A percentile compares a stretch with the other conserved stretches of the same genome.
Conservation (phyloP, 2,113 vertebrate genomes). For the Tupaia chinensis region DNA sequence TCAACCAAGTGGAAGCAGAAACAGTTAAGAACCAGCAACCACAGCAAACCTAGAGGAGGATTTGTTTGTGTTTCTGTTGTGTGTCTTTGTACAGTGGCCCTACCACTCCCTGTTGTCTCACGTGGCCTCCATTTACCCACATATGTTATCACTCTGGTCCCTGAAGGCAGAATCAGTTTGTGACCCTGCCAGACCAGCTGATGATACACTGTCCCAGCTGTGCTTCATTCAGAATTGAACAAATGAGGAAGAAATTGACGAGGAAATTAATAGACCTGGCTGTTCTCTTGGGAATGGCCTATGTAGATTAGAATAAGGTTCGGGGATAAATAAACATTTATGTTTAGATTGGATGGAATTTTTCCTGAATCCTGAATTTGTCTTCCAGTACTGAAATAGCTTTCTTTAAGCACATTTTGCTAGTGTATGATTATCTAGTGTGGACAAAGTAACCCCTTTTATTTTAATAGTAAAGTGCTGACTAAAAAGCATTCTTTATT, state of each 20-base stretch:
- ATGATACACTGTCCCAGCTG: background rate
- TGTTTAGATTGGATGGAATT: background rate
- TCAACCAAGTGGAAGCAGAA: background rate
- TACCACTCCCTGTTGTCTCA: background rate
- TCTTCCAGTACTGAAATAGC: background rate
- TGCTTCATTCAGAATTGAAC: slow-evolving; percentile 47
- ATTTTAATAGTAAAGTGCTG: slow-evolving; percentile 37
- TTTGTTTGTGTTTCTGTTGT: slow-evolving; percentile 33
- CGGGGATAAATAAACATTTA: slow-evolving; percentile 19
- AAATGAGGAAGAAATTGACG: background rate
- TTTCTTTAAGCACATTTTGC: slow-evolving; percentile 51
- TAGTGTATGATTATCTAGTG: background rate
- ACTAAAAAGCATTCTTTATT: slow-evolving; percentile 17
- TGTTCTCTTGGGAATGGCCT: background rate
- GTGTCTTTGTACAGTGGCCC: slow-evolving; percentile 1
- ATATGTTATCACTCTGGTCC: background rate
- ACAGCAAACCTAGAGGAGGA: background rate
- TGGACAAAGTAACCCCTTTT: slow-evolving; percentile 17
- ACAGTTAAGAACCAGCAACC: slow-evolving; percentile 49
- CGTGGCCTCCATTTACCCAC: background rate
- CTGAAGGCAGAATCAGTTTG: background rate
- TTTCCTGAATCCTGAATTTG: slow-evolving; percentile 8
- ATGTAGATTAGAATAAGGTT: background rate
- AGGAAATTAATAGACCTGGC: background rate
- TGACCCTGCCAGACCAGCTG: background rate